A percentile compares a stretch with the other conserved stretches of the same genome.
phyloP scores from a whole-genome alignment of 1,140 invertebrate species.

The Macrobrachium nipponense region DNA sequence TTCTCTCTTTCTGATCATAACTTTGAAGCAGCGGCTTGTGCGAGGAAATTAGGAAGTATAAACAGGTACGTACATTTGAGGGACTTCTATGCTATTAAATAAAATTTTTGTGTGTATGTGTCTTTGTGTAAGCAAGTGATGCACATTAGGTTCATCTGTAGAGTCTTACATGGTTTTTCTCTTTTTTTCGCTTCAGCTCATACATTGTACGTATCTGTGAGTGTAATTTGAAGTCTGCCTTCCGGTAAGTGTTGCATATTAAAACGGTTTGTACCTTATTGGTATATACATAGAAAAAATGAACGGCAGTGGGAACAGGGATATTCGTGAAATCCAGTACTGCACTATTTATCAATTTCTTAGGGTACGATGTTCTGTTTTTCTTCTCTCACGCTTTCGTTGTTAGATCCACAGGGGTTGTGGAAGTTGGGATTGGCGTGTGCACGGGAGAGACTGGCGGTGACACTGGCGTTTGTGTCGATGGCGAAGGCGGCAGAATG shows the following conservation, averaged over 20 bases:
- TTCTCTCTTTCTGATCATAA: too few species aligned
- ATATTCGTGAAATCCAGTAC: not conserved
- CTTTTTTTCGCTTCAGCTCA: not conserved
- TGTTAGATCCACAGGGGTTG: conserved; percentile 55
- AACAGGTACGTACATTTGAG: too few species aligned
- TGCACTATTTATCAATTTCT: too few species aligned
- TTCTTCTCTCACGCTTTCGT: conserved; percentile 57
- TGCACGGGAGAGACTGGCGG: conserved; percentile 43
- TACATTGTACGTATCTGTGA: not conserved
- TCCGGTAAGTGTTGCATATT: not conserved
- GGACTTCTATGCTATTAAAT: too few species aligned
- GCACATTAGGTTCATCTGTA: too few species aligned
- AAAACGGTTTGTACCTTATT: conserved; percentile 17
- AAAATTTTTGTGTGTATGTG: too few species aligned
- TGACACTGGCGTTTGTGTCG: conserved; percentile 49
- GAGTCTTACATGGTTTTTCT: not conserved
- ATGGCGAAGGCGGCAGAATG: conserved; percentile 35
- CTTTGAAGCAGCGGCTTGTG: too few species aligned
- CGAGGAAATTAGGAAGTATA: too few species aligned
- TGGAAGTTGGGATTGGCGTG: conserved; percentile 26
- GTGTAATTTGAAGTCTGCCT: not conserved
- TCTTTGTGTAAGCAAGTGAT: too few species aligned
- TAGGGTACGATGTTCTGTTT: too few species aligned
- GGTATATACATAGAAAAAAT: not conserved
- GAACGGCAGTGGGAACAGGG: not conserved